A percentile compares a stretch with the other conserved stretches of the same genome.
phyloP scores from a whole-genome alignment of 2,797 vertebrate species.

The Phalloptychus januarius region DNA sequence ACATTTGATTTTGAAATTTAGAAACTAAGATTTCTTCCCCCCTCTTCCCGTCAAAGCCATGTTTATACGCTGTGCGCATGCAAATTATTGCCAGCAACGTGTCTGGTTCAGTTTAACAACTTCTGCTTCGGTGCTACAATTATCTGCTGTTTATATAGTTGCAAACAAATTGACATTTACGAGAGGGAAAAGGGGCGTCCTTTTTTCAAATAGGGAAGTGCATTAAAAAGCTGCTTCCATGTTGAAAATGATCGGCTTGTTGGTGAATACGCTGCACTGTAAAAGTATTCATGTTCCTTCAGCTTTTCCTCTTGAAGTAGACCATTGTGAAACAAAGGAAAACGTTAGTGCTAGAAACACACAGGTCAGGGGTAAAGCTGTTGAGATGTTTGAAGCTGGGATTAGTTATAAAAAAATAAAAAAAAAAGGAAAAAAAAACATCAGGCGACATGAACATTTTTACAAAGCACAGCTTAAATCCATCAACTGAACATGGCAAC shows the following conservation, averaged over 20 bases:
- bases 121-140: not conserved
- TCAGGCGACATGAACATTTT: not conserved
- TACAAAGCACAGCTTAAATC: not conserved
- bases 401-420: not conserved
- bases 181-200: not conserved
- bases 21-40: not conserved
- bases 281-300: not conserved
- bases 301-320: not conserved
- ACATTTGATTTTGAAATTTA: not conserved
- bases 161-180: not conserved
- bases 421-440: too few relatives aligned
- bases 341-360: not conserved
- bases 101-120: not conserved
- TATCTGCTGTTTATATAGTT: not conserved
- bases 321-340: not conserved
- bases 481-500: not conserved
- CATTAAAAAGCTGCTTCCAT: not conserved
- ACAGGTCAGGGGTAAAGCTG: not conserved
- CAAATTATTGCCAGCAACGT: not conserved
- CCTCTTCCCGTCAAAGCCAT: too few relatives aligned
- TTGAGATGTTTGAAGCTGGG: not conserved
- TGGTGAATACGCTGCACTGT: not conserved
- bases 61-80: too few relatives aligned
- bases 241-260: not conserved
- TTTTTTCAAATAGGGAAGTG: not conserved